Conservation (phyloP, 2,888 invertebrate genomes). For the Cheilosia soror region DNA sequence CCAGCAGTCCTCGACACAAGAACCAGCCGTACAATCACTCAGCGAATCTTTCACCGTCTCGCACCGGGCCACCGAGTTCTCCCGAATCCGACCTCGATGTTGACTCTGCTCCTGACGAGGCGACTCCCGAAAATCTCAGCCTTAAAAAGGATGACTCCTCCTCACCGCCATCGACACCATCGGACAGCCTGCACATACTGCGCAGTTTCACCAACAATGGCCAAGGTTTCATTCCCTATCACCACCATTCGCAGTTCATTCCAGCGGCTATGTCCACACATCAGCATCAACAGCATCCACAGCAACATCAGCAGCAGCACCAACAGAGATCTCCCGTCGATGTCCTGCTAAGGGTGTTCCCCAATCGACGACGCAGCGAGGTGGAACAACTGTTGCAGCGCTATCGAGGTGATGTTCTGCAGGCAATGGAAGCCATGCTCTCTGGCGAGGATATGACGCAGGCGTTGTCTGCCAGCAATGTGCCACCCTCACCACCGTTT, state of each 20-base stretch:
- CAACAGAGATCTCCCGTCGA: conserved; percentile 91
- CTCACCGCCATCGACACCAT: conserved; percentile 83
- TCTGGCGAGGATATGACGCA: conserved; percentile 85
- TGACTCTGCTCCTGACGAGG: conserved; percentile 84
- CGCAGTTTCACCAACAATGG: conserved; percentile 80
- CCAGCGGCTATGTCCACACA: conserved; percentile 80
- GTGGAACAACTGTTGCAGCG: conserved; percentile 93
- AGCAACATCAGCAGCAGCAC: conserved; percentile 80
- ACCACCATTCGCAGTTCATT: conserved; percentile 82
- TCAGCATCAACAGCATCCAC: conserved; percentile 78
- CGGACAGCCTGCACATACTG: conserved; percentile 81
- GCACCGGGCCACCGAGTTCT: conserved; percentile 83
- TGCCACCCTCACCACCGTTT: conserved; percentile 82
- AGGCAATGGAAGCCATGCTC: conserved; percentile 96
- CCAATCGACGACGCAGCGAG: conserved; percentile 92
- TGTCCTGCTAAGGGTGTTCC: conserved; percentile 94
- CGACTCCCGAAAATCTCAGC: conserved; percentile 92
- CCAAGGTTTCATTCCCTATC: conserved; percentile 84
- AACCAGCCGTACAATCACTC: conserved; percentile 80
- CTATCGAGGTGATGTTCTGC: conserved; percentile 94
- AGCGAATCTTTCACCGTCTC: conserved; percentile 82
- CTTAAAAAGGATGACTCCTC: conserved; percentile 87
- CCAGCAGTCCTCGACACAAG: conserved; percentile 82
- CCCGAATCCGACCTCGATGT: conserved; percentile 84
- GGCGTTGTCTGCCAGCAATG: conserved; percentile 78